Conservation (phyloP, 2,797 vertebrate species). For the Clarias platycephalus region DNA sequence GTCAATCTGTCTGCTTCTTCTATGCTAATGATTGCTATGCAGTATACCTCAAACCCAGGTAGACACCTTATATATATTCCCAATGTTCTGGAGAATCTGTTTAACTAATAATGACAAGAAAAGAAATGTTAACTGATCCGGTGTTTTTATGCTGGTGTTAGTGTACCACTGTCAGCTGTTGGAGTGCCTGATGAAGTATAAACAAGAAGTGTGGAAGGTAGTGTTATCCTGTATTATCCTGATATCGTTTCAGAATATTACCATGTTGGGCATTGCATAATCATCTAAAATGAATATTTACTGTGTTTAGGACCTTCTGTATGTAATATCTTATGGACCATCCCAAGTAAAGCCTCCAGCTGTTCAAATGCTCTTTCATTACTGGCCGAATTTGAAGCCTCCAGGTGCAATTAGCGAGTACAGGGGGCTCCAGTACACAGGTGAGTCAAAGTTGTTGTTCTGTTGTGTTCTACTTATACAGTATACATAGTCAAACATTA, state of each 20-base stretch:
- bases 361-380: constrained; percentile 99
- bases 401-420: constrained; percentile 98
- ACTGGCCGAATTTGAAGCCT: constrained; percentile 98
- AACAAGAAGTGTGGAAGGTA: constrained; percentile 99
- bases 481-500: too few relatives aligned
- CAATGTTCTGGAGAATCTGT: neutral
- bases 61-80: constrained; percentile 24
- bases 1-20: constrained; percentile 97
- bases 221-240: constrained; percentile 51
- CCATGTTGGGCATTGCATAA: neutral
- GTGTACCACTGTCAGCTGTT: constrained; percentile 98
- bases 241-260: neutral
- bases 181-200: constrained; percentile 99
- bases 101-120: constrained; percentile 19
- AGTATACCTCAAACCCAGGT: constrained; percentile 98
- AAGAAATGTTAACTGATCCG: neutral
- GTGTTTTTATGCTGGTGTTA: constrained; percentile 64
- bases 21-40: constrained; percentile 99
- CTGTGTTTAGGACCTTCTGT: constrained; percentile 86
- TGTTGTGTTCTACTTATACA: constrained; percentile 2
- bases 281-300: neutral
- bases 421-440: constrained; percentile 96
- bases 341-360: constrained; percentile 98
- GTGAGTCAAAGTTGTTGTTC: constrained; percentile 68
- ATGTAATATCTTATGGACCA: constrained; percentile 97